These are phyloP conservation scores for Hyles euphorbiae DNA, from an alignment of 1,140 invertebrate genomes.

Conservation along the genomic window DNA sequence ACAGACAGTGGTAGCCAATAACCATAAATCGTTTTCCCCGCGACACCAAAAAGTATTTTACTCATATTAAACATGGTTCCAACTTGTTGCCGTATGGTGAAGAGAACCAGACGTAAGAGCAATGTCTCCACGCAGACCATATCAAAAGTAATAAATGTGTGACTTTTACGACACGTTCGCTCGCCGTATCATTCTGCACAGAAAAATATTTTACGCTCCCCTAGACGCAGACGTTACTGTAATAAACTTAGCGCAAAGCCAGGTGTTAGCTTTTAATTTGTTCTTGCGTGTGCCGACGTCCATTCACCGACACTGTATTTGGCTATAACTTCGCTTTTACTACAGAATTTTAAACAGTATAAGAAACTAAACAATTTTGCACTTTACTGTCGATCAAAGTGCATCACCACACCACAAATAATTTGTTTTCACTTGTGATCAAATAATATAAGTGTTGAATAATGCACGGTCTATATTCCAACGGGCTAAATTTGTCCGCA, in stretches of 20 bases:
- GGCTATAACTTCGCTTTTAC: constrained; percentile 3
- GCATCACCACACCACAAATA: no score
- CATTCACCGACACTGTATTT: constrained; percentile 4
- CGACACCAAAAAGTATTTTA: no score
- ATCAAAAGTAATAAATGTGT: constrained; percentile 48
- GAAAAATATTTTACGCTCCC: constrained; percentile 30
- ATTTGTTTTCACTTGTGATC: no score
- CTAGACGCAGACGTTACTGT: constrained; percentile 24
- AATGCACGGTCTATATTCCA: no score
- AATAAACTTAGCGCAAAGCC: constrained; percentile 37
- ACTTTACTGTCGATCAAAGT: no score
- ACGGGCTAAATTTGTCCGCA: no score
- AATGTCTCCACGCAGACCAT: constrained; percentile 27
- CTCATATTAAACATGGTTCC: no score
- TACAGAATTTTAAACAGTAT: constrained; percentile 2
- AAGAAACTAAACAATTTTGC: no score
- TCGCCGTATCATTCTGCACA: constrained; percentile 30
- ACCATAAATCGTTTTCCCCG: no score
- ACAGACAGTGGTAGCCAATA: no score
- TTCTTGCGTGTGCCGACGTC: constrained; percentile 11
- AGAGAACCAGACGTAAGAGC: neutral
- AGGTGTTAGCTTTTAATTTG: constrained; percentile 31
- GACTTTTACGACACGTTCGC: constrained; percentile 37
- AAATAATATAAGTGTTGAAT: no score
- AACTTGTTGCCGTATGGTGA: no score